Evolutionary conservation across 1,140 invertebrate species (phyloP), one percentile per base, ranked within the genome.

Genomic region (Venustaconcha ellipsiformis): DNA sequence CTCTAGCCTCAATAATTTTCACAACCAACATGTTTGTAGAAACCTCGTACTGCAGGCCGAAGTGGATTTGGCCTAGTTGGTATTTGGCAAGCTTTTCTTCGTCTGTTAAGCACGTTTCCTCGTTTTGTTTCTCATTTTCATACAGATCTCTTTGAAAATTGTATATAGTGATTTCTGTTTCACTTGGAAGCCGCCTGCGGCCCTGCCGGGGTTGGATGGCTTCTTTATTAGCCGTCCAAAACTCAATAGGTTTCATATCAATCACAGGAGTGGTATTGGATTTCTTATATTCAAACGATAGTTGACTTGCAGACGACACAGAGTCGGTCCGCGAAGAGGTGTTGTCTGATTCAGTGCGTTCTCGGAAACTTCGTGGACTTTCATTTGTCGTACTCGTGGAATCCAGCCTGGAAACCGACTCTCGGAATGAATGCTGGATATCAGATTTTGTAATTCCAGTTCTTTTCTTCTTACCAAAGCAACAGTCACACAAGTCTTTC

Each of bases 211-310:
- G 89, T 78, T 90, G 88, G 17, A 90, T 86, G 30, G 78, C 86
- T 76, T 90, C 89, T 70, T 83, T 82, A 76, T 86, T 88, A n/a
- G 89, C 89, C 14, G 90, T 84, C 89, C 89, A 90, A 81, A 90
- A 90, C 76, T 90, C 89, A 56, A 90, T 90, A n/a, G 90, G 89
- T 66, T 88, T 89, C 86, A 90, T 89, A 76, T 90, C 90, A 70
- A 90, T 89, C 20, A 90, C 79, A 0, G 89, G 89, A n/a, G 89
- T 89, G 0, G 83, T 80, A 2, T 79, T 82, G 17, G 83, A 80
- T 64, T 83, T 80, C 56, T 80, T 79, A 72, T 80, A 85, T 55
- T 87, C 83, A 14, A 72, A 72, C 48, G 79, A 82, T 59, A 77
- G 71, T 78, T 85, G 67, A 78, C 74, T 76, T 59, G 79, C 58